Conservation (phyloP, 2,113 vertebrate species). For the Bubo scandiacus region DNA sequence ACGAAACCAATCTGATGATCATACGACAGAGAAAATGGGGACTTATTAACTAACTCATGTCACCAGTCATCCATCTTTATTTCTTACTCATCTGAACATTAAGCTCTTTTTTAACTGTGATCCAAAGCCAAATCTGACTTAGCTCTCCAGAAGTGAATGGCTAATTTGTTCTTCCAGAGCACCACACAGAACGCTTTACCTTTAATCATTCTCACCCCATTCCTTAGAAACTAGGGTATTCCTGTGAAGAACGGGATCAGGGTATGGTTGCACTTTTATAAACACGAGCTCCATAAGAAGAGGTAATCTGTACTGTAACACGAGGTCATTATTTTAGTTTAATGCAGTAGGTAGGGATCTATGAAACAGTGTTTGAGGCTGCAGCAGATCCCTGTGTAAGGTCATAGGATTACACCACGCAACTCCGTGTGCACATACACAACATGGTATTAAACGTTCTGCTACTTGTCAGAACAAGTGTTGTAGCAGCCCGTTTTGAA, state of each 20-base stretch:
- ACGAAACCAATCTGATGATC: background rate
- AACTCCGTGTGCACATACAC: background rate
- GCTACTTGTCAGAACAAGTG: background rate
- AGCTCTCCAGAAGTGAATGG: background rate
- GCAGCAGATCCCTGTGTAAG: background rate
- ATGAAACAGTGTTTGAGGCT: background rate
- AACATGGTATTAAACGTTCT: background rate
- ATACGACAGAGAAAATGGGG: background rate
- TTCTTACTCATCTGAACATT: background rate
- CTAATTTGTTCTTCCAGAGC: background rate
- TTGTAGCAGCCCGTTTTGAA: background rate
- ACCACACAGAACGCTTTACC: background rate
- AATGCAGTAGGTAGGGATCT: background rate
- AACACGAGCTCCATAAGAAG: background rate
- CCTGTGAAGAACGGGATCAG: background rate
- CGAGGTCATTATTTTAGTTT: background rate
- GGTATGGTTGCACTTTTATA: background rate
- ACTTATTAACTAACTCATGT: background rate
- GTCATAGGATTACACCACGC: background rate
- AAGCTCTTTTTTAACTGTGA: background rate
- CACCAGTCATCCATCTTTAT: background rate
- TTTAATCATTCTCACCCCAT: background rate
- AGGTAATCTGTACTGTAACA: background rate
- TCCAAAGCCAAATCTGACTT: background rate
- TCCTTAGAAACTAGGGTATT: background rate